Evolutionary conservation across 2,113 vertebrate species (phyloP).

Genomic region (Psephotus haematonotus): DNA sequence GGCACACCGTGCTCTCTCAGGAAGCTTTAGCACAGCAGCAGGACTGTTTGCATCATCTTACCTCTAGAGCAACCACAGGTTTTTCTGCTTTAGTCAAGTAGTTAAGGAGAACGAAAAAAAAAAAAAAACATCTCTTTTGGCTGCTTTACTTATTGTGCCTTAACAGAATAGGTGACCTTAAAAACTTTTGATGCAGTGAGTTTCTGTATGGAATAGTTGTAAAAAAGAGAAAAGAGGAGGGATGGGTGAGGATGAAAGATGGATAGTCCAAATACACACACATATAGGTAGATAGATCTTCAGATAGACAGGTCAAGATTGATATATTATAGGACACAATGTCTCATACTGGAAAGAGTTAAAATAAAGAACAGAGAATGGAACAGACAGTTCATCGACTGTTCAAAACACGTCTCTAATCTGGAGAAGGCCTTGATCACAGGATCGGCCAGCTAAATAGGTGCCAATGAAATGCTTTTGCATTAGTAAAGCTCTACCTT

Average conservation of each 20-base stretch:
- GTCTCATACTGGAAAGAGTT: not conserved
- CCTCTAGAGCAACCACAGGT: not conserved
- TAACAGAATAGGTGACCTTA: not conserved
- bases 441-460: not conserved
- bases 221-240: no score
- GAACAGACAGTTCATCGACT: not conserved
- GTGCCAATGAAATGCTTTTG: conserved; percentile 13
- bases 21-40: not conserved
- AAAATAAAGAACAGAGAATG: not conserved
- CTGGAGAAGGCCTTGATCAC: not conserved
- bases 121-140: not conserved
- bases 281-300: not conserved
- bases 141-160: not conserved
- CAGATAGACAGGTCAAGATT: not conserved
- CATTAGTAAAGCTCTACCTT: conserved; percentile 15
- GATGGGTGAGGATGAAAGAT: not conserved
- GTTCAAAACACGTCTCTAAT: not conserved
- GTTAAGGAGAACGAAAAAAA: not conserved
- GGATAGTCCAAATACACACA: not conserved
- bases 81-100: not conserved
- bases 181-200: not conserved
- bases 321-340: not conserved
- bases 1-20: accelerated
- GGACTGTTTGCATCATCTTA: not conserved
- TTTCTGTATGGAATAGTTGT: not conserved